Base-by-base conservation (phyloP, 2,113 vertebrate genomes). In the Microcebus lehilahytsara region DNA sequence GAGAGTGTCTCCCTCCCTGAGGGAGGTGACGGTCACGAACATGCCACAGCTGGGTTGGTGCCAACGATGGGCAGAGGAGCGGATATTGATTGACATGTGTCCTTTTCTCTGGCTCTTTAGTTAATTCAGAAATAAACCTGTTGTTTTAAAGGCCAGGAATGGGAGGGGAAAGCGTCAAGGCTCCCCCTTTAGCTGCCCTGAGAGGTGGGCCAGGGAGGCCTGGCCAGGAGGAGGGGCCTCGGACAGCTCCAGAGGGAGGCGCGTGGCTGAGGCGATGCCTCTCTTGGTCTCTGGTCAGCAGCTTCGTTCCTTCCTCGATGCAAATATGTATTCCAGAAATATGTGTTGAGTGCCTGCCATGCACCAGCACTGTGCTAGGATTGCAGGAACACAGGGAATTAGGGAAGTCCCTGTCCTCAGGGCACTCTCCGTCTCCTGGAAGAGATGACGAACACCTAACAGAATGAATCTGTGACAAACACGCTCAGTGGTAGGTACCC, bases 1-100 rank as follows among this genome's bases (percentile, higher is more conserved):
- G 4, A 6, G 25, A 9, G 14, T 11, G 53, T 40, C 10, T 27
- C 23, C 23, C 42, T 49, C 32, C 42, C 42, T n/a, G 7, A 3
- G 3, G 20, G 64, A 4, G 49, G 25, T 13, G 53, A 25, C 19
- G 27, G 11, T 11, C 37, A 13, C 11, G 0, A 5, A 2, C 17
- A 14, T 9, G 80, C 37, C 5, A 2, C n/a, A 5, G 58, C 58
- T 19, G 62, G 6, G 27, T 64, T 62, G 30, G 83, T 16, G 10
- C 30, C 2, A 49, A 1, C n/a, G 7, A 4, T 4, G 62, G 62
- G 6, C 40, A 1, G 30, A 20, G 46, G 40, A 14, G 16, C 90
- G 32, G 32, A 6, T 19, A 1, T 27, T 30, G 66, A 49, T 6
- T 22, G 30, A 37, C 37, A 3, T 1, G 3, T 34, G n/a, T 58